phyloP scores from a whole-genome alignment of 2,888 invertebrate genomes.

The Cepaea hortensis region DNA sequence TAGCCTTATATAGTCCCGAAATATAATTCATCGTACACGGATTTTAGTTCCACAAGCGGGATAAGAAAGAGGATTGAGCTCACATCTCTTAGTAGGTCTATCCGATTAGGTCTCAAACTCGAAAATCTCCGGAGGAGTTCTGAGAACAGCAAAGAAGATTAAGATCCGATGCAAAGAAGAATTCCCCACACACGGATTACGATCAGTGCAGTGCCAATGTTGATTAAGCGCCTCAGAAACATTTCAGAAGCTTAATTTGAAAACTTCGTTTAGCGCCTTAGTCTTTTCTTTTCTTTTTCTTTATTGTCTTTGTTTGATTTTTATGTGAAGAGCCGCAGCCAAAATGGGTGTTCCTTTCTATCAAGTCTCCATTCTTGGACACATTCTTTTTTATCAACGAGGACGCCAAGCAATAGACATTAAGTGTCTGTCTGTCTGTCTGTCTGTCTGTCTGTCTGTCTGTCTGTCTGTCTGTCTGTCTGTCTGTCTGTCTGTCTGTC shows the following conservation, averaged over 20 bases:
- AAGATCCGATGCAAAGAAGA: conserved; percentile 18
- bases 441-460: not conserved
- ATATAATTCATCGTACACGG: conserved; percentile 27
- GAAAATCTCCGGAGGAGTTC: conserved; percentile 43
- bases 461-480: not conserved
- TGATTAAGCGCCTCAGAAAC: conserved; percentile 24
- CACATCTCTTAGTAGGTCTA: conserved; percentile 41
- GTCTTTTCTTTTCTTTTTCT: not conserved
- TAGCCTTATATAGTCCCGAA: conserved; percentile 33
- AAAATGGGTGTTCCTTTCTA: no score
- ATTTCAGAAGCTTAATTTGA: not conserved
- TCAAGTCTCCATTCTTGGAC: not conserved
- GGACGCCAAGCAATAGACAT: no score
- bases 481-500: conserved; percentile 8
- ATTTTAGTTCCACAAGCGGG: conserved; percentile 35
- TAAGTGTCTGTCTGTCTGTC: no score
- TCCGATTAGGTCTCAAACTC: conserved; percentile 42
- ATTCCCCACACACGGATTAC: conserved; percentile 18
- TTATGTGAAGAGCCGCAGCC: not conserved
- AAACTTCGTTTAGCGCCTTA: conserved; percentile 1
- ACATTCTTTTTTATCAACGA: not conserved
- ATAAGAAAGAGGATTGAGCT: conserved; percentile 34
- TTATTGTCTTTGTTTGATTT: not conserved
- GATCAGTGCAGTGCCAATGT: conserved; percentile 15
- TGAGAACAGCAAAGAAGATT: conserved; percentile 43